Base-by-base conservation (phyloP, 2,113 vertebrate species). In the Alouatta palliata region DNA sequence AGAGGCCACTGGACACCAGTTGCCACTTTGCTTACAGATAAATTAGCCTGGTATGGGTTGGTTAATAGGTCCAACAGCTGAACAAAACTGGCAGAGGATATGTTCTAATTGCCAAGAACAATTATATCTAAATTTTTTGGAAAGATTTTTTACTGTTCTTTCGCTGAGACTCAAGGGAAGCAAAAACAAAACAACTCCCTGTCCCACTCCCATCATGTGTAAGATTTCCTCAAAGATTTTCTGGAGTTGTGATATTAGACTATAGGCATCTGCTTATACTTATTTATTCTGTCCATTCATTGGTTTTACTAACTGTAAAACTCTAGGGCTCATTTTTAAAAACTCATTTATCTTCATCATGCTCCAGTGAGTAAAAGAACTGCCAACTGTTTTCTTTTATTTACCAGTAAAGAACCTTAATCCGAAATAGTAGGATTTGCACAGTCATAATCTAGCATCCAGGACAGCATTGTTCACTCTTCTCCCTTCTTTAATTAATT, bases 401-500 rank as follows among this genome's bases (percentile, higher is more conserved):
- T 95, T 93, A 30, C 9, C 35, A 86, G 40, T 82, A 52, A 90
- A 94, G 66, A 61, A 81, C 19, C 73, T 86, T 70, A 58, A 37
- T 68, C n/a, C 45, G 5, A 52, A 77, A 73, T 2, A 52, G 27
- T 8, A 73, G 68, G 56, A 84, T 87, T 84, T 85, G 47, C 19
- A 43, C 14, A 79, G 43, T 47, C 54, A 40, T 32, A 40, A 58
- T 66, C 52, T 13, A 30, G 37, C 54, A 52, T 17, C 43, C 61
- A 84, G 81, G 90, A 70, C 45, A 70, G 20, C 37, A 47, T 10
- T 83, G 27, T n/a, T 85, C 45, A 43, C 14, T 47, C 1, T 61
- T 82, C 35, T 92, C 80, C 40, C 25, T 89, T 73, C 79, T 88
- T 75, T 40, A 77, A 71, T 68, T 92, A 95, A 95, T 90, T 91